Conservation (phyloP, 1,140 invertebrate species). For the Procambarus virginalis region DNA sequence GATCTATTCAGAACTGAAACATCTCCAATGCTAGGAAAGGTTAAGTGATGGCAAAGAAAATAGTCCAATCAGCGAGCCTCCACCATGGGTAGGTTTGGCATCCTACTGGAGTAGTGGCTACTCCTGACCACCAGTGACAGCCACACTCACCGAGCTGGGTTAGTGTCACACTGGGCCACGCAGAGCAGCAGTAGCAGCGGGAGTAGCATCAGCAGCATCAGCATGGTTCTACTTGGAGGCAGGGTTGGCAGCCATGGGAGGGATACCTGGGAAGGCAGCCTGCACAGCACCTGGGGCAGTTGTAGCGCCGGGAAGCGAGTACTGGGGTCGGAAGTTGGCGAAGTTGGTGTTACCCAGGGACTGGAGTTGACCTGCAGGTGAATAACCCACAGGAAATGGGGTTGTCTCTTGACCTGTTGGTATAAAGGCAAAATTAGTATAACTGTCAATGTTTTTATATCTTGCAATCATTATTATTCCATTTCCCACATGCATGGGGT, state of each 20-base stretch:
- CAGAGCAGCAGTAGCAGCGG: constrained; percentile 57
- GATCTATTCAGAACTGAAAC: background rate
- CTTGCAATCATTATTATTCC: no score
- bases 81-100: constrained; percentile 36
- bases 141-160: constrained; percentile 67
- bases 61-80: constrained; percentile 23
- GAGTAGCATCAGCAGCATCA: constrained; percentile 61
- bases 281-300: constrained; percentile 58
- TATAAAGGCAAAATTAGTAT: no score
- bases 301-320: constrained; percentile 82
- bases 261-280: constrained; percentile 68
- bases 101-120: constrained; percentile 10
- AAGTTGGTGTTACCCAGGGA: constrained; percentile 86
- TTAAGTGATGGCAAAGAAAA: background rate
- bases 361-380: constrained; percentile 79
- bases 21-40: background rate
- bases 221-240: constrained; percentile 64
- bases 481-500: no score
- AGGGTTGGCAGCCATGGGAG: constrained; percentile 66
- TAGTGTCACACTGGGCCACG: constrained; percentile 68
- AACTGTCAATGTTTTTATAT: no score
- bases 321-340: constrained; percentile 90
- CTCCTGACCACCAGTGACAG: constrained; percentile 62
- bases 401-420: constrained; percentile 76
- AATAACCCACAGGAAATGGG: constrained; percentile 87